Evolutionary conservation across 2,888 invertebrate genomes (phyloP), one percentile per base, ranked within the genome.

Genomic region (Cremastinae sp.): DNA sequence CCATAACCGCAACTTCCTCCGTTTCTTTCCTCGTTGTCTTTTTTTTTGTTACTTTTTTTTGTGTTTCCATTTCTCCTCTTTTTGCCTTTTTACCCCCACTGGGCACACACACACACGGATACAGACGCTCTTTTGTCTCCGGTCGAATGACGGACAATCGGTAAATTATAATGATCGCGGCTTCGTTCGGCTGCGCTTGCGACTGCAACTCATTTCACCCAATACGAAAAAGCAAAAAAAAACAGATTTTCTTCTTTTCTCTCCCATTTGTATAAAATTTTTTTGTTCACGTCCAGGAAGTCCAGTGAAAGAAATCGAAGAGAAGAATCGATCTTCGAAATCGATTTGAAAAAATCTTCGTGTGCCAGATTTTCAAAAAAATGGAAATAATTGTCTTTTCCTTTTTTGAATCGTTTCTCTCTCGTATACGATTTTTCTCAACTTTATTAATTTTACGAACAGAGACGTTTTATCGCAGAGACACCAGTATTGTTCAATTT

Each of bases 1-100:
- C 75, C 84, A 83, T 83, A 84, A 86, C 85, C 84, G 78, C 84
- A 84, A 86, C 86, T 86, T 86, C 85, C 85, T 83, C 80, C 75
- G 72, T 71, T 78, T 79, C 76, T 81, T 41, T 79, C 80, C 79
- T 80, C 71, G 77, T 79, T 79, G 73, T 82, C 80, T 78, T 75
- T 82, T 81, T 73, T 58, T 5, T 5, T 28, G 2, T 28, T 28
- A 3, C 28, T 28, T 28, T 28, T 28, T 28, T 68, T 76, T 71
- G 28, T 28, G 5, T 28, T 28, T 28, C 28, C 28, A 28, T 28
- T 28, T 28, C 28, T 28, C 28, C n/a, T 79, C 47, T 76, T 53
- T 53, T 73, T 80, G 79, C 58, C 75, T 59, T 76, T 78, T 78
- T 80, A 68, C 64, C 72, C 61, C 72, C 73, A 69, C 69, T 55